These are phyloP conservation scores for Falco columbarius DNA, from an alignment of 2,797 vertebrate genomes.

Conservation along the genomic window DNA sequence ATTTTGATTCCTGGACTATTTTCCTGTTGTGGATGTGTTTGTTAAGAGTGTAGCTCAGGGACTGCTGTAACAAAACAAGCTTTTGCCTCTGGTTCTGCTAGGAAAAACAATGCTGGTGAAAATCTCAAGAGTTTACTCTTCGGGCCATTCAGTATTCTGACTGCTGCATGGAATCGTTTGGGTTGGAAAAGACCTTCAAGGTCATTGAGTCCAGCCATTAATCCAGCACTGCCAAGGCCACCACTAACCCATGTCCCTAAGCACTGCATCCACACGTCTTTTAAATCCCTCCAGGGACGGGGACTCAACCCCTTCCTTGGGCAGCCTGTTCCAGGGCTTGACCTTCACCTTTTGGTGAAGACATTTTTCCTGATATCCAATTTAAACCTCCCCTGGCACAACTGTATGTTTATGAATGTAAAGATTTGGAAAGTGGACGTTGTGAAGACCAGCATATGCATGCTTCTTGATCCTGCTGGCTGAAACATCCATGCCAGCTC, in stretches of 20 bases:
- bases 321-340: not conserved
- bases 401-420: not conserved
- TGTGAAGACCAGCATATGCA: fast-evolving
- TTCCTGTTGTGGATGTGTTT: not conserved
- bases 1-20: not conserved
- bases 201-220: fast-evolving
- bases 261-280: fast-evolving
- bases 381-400: not conserved
- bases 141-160: not conserved
- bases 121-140: no score
- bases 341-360: fast-evolving
- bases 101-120: not conserved
- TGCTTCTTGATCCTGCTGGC: not conserved
- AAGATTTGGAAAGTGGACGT: not conserved
- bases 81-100: not conserved
- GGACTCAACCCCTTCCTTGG: not conserved
- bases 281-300: not conserved
- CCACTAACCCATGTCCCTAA: not conserved
- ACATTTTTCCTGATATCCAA: not conserved
- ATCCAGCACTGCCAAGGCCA: fast-evolving
- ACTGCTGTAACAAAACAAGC: no score
- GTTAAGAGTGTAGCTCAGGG: not conserved
- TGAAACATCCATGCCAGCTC: not conserved
- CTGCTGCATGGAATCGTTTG: not conserved
- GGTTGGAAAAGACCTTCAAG: not conserved